phyloP scores from a whole-genome alignment of 2,797 vertebrate species.

The Acrocephalus scirpaceus region DNA sequence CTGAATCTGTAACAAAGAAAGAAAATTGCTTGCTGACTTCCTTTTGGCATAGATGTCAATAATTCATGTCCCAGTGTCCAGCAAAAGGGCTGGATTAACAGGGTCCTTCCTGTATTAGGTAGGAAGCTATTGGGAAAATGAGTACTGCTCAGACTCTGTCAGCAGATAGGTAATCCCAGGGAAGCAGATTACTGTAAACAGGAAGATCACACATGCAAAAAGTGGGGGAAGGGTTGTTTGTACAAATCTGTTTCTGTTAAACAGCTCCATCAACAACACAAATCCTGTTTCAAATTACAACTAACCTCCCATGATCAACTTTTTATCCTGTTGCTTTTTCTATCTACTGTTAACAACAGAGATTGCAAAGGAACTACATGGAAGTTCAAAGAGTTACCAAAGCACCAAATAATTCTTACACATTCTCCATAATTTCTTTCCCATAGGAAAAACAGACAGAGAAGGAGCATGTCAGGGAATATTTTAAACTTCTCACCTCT shows the following conservation, averaged over 20 bases:
- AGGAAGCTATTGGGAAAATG: constrained; percentile 37
- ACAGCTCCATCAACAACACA: constrained; percentile 53
- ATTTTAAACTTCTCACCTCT: constrained; percentile 1
- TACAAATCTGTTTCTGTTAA: constrained; percentile 56
- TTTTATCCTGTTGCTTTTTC: background rate
- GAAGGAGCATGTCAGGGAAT: background rate
- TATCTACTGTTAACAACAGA: background rate
- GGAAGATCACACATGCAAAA: constrained; percentile 58
- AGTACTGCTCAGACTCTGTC: constrained; percentile 20
- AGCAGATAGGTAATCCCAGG: constrained; percentile 71
- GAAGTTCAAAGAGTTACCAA: background rate
- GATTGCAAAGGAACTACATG: background rate
- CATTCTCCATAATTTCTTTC: background rate
- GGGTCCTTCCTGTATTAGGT: constrained; percentile 33
- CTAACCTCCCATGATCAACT: background rate
- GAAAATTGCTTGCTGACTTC: constrained; percentile 5
- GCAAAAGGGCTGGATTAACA: constrained; percentile 44
- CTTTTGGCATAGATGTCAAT: background rate
- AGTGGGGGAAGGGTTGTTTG: constrained; percentile 52
- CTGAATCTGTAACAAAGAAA: background rate
- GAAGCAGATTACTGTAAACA: constrained; percentile 76
- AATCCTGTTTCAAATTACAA: constrained; percentile 52
- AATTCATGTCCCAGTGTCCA: background rate
- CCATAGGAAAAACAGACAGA: background rate
- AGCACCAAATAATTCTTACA: background rate